Evolutionary conservation across 30 jellyfish, hydroid and myxozoan species (phyloP), one percentile per base, ranked within the genome.

Genomic region (Pseudorhiza aurosa): DNA sequence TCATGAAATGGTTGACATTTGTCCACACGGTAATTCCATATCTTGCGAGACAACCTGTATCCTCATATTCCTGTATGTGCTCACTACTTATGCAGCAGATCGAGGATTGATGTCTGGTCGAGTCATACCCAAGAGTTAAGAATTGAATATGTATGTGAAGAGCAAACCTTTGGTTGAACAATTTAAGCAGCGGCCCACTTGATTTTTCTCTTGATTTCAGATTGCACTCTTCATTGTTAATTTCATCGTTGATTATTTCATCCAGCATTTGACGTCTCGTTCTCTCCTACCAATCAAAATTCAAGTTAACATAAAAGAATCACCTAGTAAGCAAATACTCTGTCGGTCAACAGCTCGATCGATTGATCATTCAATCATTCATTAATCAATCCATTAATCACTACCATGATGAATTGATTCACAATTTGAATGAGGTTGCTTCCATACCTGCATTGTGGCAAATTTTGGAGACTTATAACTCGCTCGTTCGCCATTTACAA

Each of bases 401-500:
- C n/a, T n/a, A n/a, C n/a, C n/a, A n/a, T n/a, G n/a, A n/a, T n/a
- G n/a, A n/a, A n/a, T n/a, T n/a, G n/a, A n/a, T n/a, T n/a, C n/a
- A n/a, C n/a, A n/a, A n/a, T n/a, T n/a, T n/a, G n/a, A 26, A 63
- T 2, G 18, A 8, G 15, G 6, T 28, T 30, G 60, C 27, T 26
- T 6, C 2, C 10, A 63, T 63, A 94, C 99, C 95, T 94, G 99
- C 97, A 94, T 87, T 68, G 97, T 28, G 18, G 96, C 93, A 62
- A 94, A 94, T 56, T 94, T 94, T 11, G 96, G 99, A 1, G 99
- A 87, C 39, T 96, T 92, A 40, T 94, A 94, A 69, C 99, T 87
- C 17, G 99, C 97, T 59, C 99, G 73, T 71, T 94, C 99, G 17
- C 96, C 99, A 77, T 94, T 94, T 14, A 94, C 94, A 8, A 94